phyloP scores from a whole-genome alignment of 2,113 vertebrate species.

The Phainopepla nitens region DNA sequence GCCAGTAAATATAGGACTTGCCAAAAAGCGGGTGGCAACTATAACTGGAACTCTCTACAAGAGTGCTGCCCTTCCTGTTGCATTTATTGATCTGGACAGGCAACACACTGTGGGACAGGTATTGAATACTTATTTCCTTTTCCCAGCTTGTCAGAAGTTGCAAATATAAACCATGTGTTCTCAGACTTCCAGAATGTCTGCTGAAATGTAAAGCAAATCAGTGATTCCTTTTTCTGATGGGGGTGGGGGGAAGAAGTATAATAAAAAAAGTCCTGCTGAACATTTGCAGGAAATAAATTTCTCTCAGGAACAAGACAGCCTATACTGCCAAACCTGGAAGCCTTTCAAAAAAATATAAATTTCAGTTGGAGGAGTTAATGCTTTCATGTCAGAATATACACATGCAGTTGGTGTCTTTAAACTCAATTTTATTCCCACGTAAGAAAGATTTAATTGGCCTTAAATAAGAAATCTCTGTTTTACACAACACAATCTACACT shows the following conservation, averaged over 20 bases:
- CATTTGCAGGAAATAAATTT: neutral
- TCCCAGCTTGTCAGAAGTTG: neutral
- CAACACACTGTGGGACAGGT: neutral
- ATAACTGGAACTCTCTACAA: neutral
- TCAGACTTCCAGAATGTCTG: neutral
- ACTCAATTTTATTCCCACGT: neutral
- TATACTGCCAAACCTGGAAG: neutral
- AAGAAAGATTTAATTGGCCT: slow-evolving; percentile 29
- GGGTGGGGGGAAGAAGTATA: neutral
- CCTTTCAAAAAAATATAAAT: neutral
- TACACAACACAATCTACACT: neutral
- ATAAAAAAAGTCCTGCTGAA: neutral
- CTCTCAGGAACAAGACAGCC: neutral
- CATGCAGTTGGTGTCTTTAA: neutral
- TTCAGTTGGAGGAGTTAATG: neutral
- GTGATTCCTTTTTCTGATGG: neutral
- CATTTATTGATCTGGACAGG: neutral
- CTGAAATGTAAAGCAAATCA: neutral
- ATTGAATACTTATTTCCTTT: neutral
- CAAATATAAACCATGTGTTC: neutral
- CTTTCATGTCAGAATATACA: neutral
- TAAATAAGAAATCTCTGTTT: neutral
- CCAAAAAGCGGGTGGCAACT: slow-evolving; percentile 36
- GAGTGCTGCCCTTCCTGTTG: neutral
- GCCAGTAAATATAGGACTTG: slow-evolving; percentile 24